Conservation (phyloP, 2,888 invertebrate genomes). For the Limnephilus auricula region DNA sequence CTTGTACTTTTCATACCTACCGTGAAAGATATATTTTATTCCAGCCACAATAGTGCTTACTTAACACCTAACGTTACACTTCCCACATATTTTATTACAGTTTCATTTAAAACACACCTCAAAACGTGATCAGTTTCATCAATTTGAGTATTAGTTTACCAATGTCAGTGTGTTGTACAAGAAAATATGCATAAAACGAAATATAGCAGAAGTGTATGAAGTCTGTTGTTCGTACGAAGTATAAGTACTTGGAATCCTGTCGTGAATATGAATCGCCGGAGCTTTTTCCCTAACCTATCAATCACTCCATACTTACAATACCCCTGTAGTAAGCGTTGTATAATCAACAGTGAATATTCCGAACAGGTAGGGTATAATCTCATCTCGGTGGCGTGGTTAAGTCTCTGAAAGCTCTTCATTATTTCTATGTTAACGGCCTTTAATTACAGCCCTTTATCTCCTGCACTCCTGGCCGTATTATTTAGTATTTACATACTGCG, state of each 20-base stretch:
- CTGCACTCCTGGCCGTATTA: slow-evolving; percentile 15
- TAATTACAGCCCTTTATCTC: slow-evolving; percentile 46
- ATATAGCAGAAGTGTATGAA: not conserved
- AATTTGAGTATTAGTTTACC: not conserved
- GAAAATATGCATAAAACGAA: not conserved
- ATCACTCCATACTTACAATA: slow-evolving; percentile 22
- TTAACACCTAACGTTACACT: not conserved
- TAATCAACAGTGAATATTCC: slow-evolving; percentile 40
- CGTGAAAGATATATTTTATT: not conserved
- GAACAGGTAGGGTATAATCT: slow-evolving; percentile 37
- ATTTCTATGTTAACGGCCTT: slow-evolving; percentile 42
- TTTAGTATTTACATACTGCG: slow-evolving; percentile 54
- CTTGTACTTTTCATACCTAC: too few species aligned
- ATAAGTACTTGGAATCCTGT: not conserved
- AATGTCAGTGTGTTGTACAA: not conserved
- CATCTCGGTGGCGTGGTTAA: slow-evolving; percentile 33
- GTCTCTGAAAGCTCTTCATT: slow-evolving; percentile 48
- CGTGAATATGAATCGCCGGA: not conserved
- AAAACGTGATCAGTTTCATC: not conserved
- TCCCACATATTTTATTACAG: not conserved
- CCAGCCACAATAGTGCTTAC: not conserved
- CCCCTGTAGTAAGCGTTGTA: slow-evolving; percentile 27
- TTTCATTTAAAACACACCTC: not conserved
- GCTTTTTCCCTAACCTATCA: slow-evolving; percentile 33
- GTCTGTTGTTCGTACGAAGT: not conserved